Evolutionary conservation across 2,888 invertebrate species (phyloP), one percentile per base, ranked within the genome.

Genomic region (Microctonus brassicae): DNA sequence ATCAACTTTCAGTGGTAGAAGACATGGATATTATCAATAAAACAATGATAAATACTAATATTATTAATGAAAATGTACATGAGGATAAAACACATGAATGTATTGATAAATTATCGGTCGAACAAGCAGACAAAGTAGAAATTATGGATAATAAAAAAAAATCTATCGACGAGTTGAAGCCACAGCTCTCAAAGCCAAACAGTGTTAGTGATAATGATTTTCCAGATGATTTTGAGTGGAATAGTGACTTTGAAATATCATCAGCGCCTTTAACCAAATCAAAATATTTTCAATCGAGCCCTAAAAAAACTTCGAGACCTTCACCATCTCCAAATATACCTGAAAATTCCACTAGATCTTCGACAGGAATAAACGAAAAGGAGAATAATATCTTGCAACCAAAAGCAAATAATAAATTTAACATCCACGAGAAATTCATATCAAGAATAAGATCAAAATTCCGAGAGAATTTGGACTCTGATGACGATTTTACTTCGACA

Each of bases 181-280:
- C 34, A 0, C 11, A 33, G 11, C 11, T n/a, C 17, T 11, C 4
- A 4, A 42, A 26, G 13, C 10, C 9, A 7, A 26, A 29, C 1
- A 39, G 61, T n/a, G 17, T 29, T 47, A 47, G 33, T 20, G 52
- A 42, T 36, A 53, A 58, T 1, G 47, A 55, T 20, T 39, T 20
- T 39, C 0, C 77, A 1, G 75, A 76, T 33, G 78, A 80, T 33
- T 78, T 63, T 33, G 76, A 81, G n/a, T 82, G 83, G 83, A 73
- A 75, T n/a, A 79, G 76, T 20, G 81, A 82, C 68, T 80, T 82
- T 13, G 76, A 78, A 20, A 39, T 42, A 13, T 52, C 63, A 7
- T 22, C 47, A 0, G 64, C 36, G 22, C 34, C 73, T 3, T 34
- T 57, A 17, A 61, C 66, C 9, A 65, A 63, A 63, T 72, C 67